Percentiles rank a stretch among this genome's conserved stretches.
These are phyloP conservation scores for Bellardia bayeri DNA, from an alignment of 2,888 invertebrate species.

Conservation along the genomic window DNA sequence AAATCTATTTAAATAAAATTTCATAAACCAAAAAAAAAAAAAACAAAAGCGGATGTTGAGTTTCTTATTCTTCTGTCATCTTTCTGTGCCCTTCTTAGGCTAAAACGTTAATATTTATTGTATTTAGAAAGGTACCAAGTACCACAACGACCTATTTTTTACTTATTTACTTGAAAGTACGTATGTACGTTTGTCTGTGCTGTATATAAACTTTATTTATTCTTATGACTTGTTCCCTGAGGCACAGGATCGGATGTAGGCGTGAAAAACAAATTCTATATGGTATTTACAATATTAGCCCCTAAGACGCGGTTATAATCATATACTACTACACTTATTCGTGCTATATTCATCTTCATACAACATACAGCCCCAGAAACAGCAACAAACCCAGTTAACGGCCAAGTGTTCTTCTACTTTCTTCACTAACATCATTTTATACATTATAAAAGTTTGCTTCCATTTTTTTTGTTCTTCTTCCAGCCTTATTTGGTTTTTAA, in stretches of 20 bases:
- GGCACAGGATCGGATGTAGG: constrained; percentile 65
- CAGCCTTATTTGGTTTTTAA: constrained; percentile 37
- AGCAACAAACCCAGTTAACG: neutral
- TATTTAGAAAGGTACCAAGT: constrained; percentile 50
- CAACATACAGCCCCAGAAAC: neutral
- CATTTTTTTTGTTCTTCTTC: constrained; percentile 4
- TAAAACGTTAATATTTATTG: constrained; percentile 35
- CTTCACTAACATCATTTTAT: constrained; percentile 3
- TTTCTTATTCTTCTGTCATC: constrained; percentile 20
- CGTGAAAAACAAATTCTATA: constrained; percentile 73
- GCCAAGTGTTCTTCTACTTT: constrained; percentile 11
- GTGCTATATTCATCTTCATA: neutral
- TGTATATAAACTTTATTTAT: constrained; percentile 61
- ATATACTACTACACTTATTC: constrained; percentile 31
- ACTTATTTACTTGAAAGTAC: neutral
- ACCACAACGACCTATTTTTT: constrained; percentile 54
- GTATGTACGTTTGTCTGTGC: neutral
- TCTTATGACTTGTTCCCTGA: constrained; percentile 61
- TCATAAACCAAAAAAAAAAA: constrained; percentile 17
- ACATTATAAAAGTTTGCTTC: constrained; percentile 25
- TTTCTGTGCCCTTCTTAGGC: constrained; percentile 43
- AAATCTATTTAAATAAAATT: constrained; percentile 53
- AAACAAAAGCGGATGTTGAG: constrained; percentile 21
- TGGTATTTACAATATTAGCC: constrained; percentile 67
- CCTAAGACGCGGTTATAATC: constrained; percentile 49